Percentiles rank a stretch among this genome's conserved stretches.
These are phyloP conservation scores for Ernsta delagoae DNA, from an alignment of 2,888 invertebrate genomes.

Conservation along the genomic window DNA sequence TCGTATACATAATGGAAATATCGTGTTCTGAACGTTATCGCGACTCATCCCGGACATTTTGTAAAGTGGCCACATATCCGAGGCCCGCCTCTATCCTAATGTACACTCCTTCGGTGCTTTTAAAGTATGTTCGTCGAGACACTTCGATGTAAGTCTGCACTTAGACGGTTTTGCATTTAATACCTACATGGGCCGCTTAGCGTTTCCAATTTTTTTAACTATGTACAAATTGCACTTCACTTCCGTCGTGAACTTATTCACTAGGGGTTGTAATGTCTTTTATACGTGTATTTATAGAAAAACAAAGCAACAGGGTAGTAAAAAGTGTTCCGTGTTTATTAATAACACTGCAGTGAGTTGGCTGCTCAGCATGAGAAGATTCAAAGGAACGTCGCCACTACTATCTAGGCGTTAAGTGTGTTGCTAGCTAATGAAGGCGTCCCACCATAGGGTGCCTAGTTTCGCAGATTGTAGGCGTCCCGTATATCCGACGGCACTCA, in stretches of 20 bases:
- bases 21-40: slow-evolving; percentile 84
- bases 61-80: slow-evolving; percentile 80
- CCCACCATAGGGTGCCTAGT: slow-evolving; percentile 5
- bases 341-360: slow-evolving; percentile 10
- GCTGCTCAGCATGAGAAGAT: slow-evolving; percentile 11
- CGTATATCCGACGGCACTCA: slow-evolving; percentile 63
- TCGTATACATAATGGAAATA: slow-evolving; percentile 85
- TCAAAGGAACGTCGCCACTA: slow-evolving; percentile 24
- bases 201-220: slow-evolving; percentile 39
- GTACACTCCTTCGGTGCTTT: slow-evolving; percentile 52
- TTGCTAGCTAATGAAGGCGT: slow-evolving; percentile 6
- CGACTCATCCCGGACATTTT: slow-evolving; percentile 83
- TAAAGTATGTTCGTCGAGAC: slow-evolving; percentile 62
- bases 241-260: slow-evolving; percentile 8
- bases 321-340: slow-evolving; percentile 16
- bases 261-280: slow-evolving; percentile 26
- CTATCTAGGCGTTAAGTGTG: slow-evolving; percentile 21
- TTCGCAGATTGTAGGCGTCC: slow-evolving; percentile 23
- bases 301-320: slow-evolving; percentile 17
- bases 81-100: slow-evolving; percentile 60
- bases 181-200: slow-evolving; percentile 37
- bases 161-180: slow-evolving; percentile 58
- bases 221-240: slow-evolving; percentile 41
- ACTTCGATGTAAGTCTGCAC: slow-evolving; percentile 66
- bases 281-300: slow-evolving; percentile 14